Percentiles rank a stretch among this genome's conserved stretches.
Conservation (phyloP, 2,113 vertebrate genomes). For the Orycteropus afer region DNA sequence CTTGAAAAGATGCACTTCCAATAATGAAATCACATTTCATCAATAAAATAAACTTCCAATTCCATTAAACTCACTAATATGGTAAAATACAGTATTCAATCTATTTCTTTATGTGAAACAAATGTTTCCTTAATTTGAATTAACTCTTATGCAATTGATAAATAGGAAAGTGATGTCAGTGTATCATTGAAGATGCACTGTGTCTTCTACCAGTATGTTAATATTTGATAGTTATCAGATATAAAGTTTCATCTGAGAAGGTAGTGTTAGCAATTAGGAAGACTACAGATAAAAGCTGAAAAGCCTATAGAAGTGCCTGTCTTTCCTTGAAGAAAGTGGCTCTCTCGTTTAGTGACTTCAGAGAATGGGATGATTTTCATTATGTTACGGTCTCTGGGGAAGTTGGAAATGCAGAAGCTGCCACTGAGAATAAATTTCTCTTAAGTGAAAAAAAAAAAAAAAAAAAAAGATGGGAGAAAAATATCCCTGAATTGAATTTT, state of each 20-base stretch:
- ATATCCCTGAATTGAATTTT: conserved; percentile 3
- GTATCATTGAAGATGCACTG: background rate
- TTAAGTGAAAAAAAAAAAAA: background rate
- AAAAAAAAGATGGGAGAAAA: too few species aligned
- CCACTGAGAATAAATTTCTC: background rate
- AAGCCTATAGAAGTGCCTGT: background rate
- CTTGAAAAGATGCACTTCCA: conserved; percentile 33
- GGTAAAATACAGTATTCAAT: background rate
- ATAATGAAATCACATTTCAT: conserved; percentile 31
- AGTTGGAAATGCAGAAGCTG: background rate
- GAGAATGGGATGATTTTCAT: background rate
- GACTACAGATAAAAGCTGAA: background rate
- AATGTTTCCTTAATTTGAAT: conserved; percentile 12
- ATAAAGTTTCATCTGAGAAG: background rate
- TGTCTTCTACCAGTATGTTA: background rate
- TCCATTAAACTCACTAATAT: background rate
- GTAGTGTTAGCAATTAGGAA: conserved; percentile 7
- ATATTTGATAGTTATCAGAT: background rate
- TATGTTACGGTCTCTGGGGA: background rate
- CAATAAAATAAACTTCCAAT: conserved; percentile 31
- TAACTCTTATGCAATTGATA: background rate
- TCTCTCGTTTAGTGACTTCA: conserved; percentile 8
- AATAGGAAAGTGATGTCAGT: background rate
- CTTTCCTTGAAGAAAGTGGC: background rate
- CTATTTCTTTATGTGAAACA: background rate